Conservation (phyloP, 2,797 vertebrate genomes). For the Manis javanica region DNA sequence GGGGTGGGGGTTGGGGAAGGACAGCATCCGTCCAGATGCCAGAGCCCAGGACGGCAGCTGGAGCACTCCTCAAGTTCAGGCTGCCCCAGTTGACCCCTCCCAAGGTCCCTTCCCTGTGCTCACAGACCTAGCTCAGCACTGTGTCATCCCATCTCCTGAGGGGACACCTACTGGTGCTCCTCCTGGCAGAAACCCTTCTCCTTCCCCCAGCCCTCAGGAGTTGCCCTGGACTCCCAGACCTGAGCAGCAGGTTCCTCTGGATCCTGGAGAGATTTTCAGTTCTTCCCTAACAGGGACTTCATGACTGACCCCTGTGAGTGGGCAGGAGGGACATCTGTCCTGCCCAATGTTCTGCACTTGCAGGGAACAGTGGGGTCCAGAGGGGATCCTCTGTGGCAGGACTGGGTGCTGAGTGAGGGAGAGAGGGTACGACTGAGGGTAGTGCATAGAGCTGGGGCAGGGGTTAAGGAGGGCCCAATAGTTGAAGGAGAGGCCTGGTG, state of each 20-base stretch:
- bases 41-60: neutral
- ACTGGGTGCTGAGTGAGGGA: neutral
- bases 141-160: neutral
- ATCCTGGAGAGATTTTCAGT: neutral
- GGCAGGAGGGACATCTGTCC: neutral
- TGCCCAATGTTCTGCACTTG: neutral
- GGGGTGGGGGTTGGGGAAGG: too few species aligned
- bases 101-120: neutral
- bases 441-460: neutral
- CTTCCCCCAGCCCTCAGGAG: neutral
- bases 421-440: neutral
- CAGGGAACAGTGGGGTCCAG: neutral
- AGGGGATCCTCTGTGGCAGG: neutral
- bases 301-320: neutral
- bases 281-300: neutral
- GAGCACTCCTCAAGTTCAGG: fast-evolving
- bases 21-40: neutral
- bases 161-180: neutral
- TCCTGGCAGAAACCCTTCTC: neutral
- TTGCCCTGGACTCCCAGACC: neutral
- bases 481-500: neutral
- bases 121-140: neutral
- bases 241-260: neutral
- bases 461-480: neutral
- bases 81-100: neutral